Evolutionary conservation across 2,797 vertebrate species (phyloP).

Genomic region (Vultur gryphus): DNA sequence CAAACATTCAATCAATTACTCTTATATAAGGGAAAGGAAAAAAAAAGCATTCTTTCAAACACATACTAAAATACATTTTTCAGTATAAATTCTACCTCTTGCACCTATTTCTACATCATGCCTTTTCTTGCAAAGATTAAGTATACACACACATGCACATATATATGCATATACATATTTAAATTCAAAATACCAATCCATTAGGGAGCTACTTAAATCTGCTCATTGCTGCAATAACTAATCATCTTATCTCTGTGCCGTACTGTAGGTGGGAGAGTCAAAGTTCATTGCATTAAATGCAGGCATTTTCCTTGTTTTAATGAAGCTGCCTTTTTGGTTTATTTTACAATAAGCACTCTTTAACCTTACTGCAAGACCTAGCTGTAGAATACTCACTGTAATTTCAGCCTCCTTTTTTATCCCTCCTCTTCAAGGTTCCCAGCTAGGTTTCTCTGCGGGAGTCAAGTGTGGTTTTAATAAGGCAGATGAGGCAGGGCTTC

Average conservation of each 20-base stretch:
- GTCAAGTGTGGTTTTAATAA: slow-evolving; percentile 48
- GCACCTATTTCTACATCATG: not conserved
- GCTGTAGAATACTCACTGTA: slow-evolving; percentile 33
- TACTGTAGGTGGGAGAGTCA: not conserved
- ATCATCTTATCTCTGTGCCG: not conserved
- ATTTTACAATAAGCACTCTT: slow-evolving; percentile 10
- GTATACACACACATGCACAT: not conserved
- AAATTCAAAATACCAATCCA: slow-evolving; percentile 18
- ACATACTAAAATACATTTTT: slow-evolving; percentile 32
- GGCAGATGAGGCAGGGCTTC: slow-evolving; percentile 46
- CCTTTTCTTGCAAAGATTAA: slow-evolving; percentile 27
- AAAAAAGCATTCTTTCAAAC: slow-evolving; percentile 39
- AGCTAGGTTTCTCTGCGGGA: slow-evolving; percentile 26
- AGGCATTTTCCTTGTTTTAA: not conserved
- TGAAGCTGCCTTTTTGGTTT: not conserved
- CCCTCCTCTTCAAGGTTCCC: slow-evolving; percentile 22
- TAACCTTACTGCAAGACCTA: slow-evolving; percentile 25
- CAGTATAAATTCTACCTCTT: slow-evolving; percentile 45
- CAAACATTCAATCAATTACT: slow-evolving; percentile 62
- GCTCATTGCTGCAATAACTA: slow-evolving; percentile 16
- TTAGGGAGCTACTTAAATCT: not conserved
- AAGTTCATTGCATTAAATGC: slow-evolving; percentile 38
- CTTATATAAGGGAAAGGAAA: slow-evolving; percentile 20
- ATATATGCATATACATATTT: not conserved
- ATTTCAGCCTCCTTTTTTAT: slow-evolving; percentile 43